Evolutionary conservation across 2,797 vertebrate species (phyloP), one percentile per base, ranked within the genome.

Genomic region (Echeneis naucrates): DNA sequence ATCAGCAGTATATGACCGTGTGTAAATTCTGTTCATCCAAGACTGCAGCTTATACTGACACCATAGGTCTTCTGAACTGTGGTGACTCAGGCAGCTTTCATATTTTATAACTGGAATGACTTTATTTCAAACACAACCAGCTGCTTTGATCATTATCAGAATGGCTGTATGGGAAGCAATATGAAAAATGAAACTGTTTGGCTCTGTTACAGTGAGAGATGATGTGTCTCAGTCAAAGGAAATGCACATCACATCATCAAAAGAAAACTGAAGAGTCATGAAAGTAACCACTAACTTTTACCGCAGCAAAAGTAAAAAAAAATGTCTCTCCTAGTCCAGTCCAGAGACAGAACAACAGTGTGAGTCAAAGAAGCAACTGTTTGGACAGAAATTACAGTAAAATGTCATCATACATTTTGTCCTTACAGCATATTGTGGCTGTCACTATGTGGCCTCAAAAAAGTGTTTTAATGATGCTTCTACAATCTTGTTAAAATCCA

Each of bases 1-100:
- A 83, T 81, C 81, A 0, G 45, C 42, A 9, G 45, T 62, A 68
- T 57, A 81, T 38, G 62, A 26, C 62, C 1, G 5, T 2, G 45
- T 69, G 57, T 78, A 59, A 84, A 80, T 66, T 48, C 35, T 24
- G 14, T 10, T 13, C 27, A 24, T 17, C 26, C 2, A 5, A 45
- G 27, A 44, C 24, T 6, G 27, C 10, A 14, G 19, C 40, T 35
- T 35, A 44, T 2, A 71, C 62, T 44, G 35, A 72, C 73, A 60
- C 42, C 38, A 21, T 26, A 26, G 4, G n/a, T 30, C 30, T 33
- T 65, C 30, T 45, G 44, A 53, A 27, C 65, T 24, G 0, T 0
- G 3, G 24, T n/a, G 26, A 17, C 56, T 68, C 21, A 21, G 13
- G 35, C n/a, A 9, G 17, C 1, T 3, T n/a, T 48, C 17, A 9